Evolutionary conservation across 2,113 vertebrate genomes (phyloP).

Genomic region (Pogona vitticeps): DNA sequence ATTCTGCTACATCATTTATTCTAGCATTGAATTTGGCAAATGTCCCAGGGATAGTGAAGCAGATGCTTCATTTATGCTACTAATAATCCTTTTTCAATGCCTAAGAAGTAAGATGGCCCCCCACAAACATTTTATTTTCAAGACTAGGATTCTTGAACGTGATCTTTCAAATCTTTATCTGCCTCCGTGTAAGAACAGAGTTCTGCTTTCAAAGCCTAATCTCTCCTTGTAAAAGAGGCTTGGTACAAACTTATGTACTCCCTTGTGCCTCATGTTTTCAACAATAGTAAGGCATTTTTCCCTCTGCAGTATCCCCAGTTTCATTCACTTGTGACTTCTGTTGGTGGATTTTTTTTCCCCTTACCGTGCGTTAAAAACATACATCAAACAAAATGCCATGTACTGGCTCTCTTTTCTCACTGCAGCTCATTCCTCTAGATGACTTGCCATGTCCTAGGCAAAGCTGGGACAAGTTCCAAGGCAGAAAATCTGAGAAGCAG

Average conservation of each 20-base stretch:
- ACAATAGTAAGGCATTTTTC: conserved; percentile 12
- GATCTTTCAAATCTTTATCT: conserved; percentile 24
- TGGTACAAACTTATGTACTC: background rate
- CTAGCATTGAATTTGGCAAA: conserved; percentile 45
- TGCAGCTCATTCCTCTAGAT: conserved; percentile 54
- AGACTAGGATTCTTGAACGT: conserved; percentile 30
- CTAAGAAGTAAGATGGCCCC: conserved; percentile 16
- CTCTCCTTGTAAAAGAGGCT: conserved; percentile 25
- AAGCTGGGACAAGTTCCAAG: conserved; percentile 65
- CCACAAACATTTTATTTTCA: conserved; percentile 31
- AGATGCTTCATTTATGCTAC: conserved; percentile 30
- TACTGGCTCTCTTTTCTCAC: conserved; percentile 38
- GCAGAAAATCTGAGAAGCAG: conserved; percentile 58
- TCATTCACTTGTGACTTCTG: conserved; percentile 32
- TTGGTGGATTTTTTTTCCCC: conserved; percentile 43
- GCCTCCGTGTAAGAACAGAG: background rate
- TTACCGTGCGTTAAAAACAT: conserved; percentile 52
- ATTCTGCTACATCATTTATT: conserved; percentile 30
- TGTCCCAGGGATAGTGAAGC: conserved; percentile 16
- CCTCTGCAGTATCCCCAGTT: background rate
- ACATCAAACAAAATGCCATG: conserved; percentile 32
- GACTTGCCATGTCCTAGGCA: conserved; percentile 57
- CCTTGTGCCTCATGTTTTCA: conserved; percentile 2
- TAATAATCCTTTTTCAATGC: conserved; percentile 36
- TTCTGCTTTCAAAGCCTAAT: conserved; percentile 20